Evolutionary conservation across 2,888 invertebrate genomes (phyloP).

Genomic region (Lasius fuliginosus): DNA sequence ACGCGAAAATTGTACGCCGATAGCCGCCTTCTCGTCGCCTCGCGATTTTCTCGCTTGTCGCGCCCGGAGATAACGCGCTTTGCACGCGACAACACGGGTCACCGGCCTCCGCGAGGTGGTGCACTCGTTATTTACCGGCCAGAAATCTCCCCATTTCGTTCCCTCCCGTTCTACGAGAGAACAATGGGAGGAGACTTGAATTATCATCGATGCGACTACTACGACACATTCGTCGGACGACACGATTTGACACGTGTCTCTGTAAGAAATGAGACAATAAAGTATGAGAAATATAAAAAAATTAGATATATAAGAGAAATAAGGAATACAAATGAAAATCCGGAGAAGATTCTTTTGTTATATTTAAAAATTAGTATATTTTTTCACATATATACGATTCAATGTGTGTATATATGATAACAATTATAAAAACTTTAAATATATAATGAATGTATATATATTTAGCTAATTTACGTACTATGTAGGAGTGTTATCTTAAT

Average conservation of each 20-base stretch:
- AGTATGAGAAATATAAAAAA: neutral
- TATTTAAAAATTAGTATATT: neutral
- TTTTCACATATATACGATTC: neutral
- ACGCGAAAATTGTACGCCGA: conserved; percentile 35
- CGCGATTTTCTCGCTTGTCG: conserved; percentile 63
- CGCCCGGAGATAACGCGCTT: conserved; percentile 63
- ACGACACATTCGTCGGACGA: conserved; percentile 35
- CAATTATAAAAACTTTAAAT: neutral
- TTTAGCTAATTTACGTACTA: no score
- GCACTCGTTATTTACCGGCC: conserved; percentile 64
- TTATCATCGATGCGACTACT: conserved; percentile 59
- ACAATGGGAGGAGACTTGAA: conserved; percentile 55
- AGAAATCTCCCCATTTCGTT: conserved; percentile 49
- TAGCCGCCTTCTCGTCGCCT: conserved; percentile 66
- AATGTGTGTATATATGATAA: neutral
- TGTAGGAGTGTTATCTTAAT: neutral
- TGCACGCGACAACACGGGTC: conserved; percentile 69
- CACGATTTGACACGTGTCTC: conserved; percentile 55
- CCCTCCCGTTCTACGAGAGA: conserved; percentile 44
- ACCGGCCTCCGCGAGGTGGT: conserved; percentile 65
- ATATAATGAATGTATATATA: neutral
- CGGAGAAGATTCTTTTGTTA: neutral
- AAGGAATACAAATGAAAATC: neutral
- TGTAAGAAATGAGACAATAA: neutral
- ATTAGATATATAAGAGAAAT: neutral